Evolutionary conservation across 2,888 invertebrate species (phyloP), one percentile per base, ranked within the genome.

Genomic region (Campoletis raptor): DNA sequence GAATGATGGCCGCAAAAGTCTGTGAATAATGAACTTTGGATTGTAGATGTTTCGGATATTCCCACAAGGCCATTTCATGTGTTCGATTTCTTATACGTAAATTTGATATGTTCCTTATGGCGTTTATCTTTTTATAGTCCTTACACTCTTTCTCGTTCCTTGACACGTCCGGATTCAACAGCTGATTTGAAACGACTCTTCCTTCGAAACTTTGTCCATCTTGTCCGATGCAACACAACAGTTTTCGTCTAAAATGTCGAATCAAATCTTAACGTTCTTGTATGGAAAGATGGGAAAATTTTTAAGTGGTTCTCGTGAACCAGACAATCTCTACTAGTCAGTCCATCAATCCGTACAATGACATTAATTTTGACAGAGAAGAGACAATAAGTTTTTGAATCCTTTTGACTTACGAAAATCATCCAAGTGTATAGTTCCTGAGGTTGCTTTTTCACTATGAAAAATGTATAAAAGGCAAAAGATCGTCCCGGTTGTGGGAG

Each of bases 371-470:
- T 7, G 48, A 48, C 0, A 15, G 6, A 15, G 30, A 61, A 10
- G 0, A 30, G 6, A 42, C 42, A 21, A 21, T 10, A 2, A 15
- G 7, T 67, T 10, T 40, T 67, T 24, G 15, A 45, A 18, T 64
- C 36, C 15, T 30, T 78, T 66, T 48, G 42, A 73, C 12, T 24
- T n/a, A 40, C 52, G 15, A 24, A 69, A 76, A 69, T 86, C 77
- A 72, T 86, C 67, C 37, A 61, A 72, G 66, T 54, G 61, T 77
- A 85, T 87, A 78, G 83, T 86, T 89, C 81, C 54, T 81, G 69
- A 54, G 81, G 52, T 85, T 84, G 82, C 57, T 76, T 88, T 83
- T 81, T 74, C 61, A 77, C 69, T 37, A 66, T 73, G 37, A 67
- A 30, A 69, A 78, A 73, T 48, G 77, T 40, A 81, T 67, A 64